Conservation (phyloP, 2,113 vertebrate genomes). For the Cynopterus brachyotis region DNA sequence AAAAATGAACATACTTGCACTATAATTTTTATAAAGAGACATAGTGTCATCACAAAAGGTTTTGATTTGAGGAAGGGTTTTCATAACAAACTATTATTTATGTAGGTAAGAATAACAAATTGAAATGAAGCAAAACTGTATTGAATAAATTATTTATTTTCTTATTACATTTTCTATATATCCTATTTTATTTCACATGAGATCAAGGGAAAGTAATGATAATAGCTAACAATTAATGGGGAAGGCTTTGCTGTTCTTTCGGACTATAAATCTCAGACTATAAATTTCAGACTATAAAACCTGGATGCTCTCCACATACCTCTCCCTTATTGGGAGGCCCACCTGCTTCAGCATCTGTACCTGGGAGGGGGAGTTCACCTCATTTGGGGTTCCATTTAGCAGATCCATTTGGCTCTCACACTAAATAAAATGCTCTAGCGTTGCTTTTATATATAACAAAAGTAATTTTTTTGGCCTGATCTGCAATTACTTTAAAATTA, state of each 20-base stretch:
- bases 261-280: background rate
- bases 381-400: background rate
- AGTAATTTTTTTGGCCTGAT: background rate
- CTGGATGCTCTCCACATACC: background rate
- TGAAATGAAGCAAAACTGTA: background rate
- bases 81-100: background rate
- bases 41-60: background rate
- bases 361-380: background rate
- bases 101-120: background rate
- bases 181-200: background rate
- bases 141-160: slow-evolving; percentile 17
- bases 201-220: background rate
- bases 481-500: no score
- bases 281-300: background rate
- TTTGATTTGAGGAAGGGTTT: background rate
- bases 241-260: background rate
- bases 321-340: background rate
- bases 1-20: background rate
- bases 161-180: background rate
- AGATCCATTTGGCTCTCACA: background rate
- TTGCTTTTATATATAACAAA: background rate
- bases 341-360: background rate
- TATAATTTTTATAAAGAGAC: background rate
- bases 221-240: background rate
- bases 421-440: background rate